Evolutionary conservation across 2,888 invertebrate genomes (phyloP), one percentile per base, ranked within the genome.

Genomic region (Agapostemon virescens): DNA sequence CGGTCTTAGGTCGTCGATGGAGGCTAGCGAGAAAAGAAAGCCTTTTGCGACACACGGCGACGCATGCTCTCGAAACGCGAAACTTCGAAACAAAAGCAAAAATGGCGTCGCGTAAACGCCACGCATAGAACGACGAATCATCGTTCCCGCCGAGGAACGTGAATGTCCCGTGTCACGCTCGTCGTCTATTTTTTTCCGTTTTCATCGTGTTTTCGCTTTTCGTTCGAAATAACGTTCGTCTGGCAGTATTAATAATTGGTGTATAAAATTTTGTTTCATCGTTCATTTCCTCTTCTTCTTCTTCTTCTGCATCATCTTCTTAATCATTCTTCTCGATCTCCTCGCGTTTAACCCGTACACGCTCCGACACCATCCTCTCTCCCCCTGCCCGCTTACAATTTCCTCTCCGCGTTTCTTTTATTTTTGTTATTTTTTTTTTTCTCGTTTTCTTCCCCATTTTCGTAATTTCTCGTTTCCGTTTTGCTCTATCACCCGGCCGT

Each of bases 161-260:
- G 11, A n/a, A 49, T 49, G 33, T 17, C 20, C 36, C 33, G 33
- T 23, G n/a, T 17, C 7, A 23, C 13, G 30, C 38, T 52, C 38
- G 42, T 17, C 33, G 7, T 52, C 13, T 74, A 75, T 70, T 69
- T 75, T 68, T 74, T 73, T 78, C n/a, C 49, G 49, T 84, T 71
- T 77, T 77, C 72, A 77, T 79, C 74, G 45, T n/a, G n/a, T 76
- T 78, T 82, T 84, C 80, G 83, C 74, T 84, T 49, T 49, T 84
- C 83, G 13, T 69, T 74, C 69, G 76, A 55, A 26, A 79, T 85
- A 83, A 84, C 74, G 81, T 86, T 83, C 85, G 82, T 89, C 87
- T 90, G 90, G 90, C 90, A 90, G 90, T 90, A 90, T 90, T n/a
- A 84, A 88, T 86, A 86, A 89, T 89, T 89, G 89, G 90, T 90